Base-by-base conservation (phyloP, 2,797 vertebrate species). In the Micrastur ruficollis region DNA sequence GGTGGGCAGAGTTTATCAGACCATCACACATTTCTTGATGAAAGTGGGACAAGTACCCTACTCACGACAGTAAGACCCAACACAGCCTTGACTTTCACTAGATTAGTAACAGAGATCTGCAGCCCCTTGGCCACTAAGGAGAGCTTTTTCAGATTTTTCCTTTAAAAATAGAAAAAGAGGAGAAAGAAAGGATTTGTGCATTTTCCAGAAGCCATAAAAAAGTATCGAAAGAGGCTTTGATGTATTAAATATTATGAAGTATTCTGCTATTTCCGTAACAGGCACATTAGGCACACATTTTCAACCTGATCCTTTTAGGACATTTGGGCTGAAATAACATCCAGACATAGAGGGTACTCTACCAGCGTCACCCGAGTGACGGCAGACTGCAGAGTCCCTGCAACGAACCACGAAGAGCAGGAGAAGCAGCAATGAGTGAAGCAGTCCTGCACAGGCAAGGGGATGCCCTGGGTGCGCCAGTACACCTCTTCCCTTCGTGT, bases 1-100 rank as follows among this genome's bases (percentile, higher is more conserved):
- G 89, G 95, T 88, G 92, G 80, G 96, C 95, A 96, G 95, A 96
- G 97, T 96, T 96, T 96, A 97, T 91, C 96, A 68, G 96, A 93
- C 97, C 96, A 91, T 93, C 65, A 97, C 97, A 97, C 90, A n/a
- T 56, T 81, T 71, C 95, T 79, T 65, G 86, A 94, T 92, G 78
- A 76, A 93, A 95, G 74, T 53, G 83, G 86, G 81, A 71, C 85
- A 93, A 86, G 79, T 42, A 13, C 86, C 86, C 91, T 47, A 70
- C 95, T 91, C 94, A 47, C 6, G 32, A 63, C 76, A 40, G 49
- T 67, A 95, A 95, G 59, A 90, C 67, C 82, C 74, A 73, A 73
- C 32, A 36, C 9, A 46, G 36, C 15, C 92, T 89, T 90, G 82
- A 87, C 34, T 27, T 86, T 73, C 38, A 46, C 85, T 92, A 34